Evolutionary conservation across 2,888 invertebrate species (phyloP).

Genomic region (Epinotia demarniana): DNA sequence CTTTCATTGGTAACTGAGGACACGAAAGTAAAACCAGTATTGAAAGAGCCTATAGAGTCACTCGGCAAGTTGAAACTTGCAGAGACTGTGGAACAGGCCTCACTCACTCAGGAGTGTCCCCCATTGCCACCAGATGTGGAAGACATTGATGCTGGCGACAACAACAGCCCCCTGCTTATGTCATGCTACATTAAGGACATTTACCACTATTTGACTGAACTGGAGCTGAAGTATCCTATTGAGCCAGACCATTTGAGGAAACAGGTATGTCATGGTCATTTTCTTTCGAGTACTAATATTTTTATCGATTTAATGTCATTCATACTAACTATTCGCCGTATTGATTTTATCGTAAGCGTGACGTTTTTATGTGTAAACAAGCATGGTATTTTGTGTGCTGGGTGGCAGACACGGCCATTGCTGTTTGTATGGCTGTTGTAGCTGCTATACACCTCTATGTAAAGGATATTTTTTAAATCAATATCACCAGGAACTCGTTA

Average conservation of each 20-base stretch:
- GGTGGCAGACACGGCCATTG: too few relatives aligned
- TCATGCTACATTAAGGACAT: constrained; percentile 96
- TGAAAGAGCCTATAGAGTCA: constrained; percentile 70
- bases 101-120: constrained; percentile 47
- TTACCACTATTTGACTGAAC: constrained; percentile 90
- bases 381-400: too few relatives aligned
- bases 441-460: too few relatives aligned
- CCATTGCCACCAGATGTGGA: constrained; percentile 80
- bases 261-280: constrained; percentile 71
- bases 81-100: constrained; percentile 49
- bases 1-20: constrained; percentile 63
- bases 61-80: constrained; percentile 68
- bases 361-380: too few relatives aligned
- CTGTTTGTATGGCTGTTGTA: too few relatives aligned
- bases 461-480: too few relatives aligned
- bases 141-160: constrained; percentile 91
- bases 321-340: too few relatives aligned
- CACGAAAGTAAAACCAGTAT: constrained; percentile 56
- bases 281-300: neutral
- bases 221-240: constrained; percentile 90
- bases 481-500: too few relatives aligned
- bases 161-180: constrained; percentile 90
- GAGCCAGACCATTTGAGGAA: constrained; percentile 86
- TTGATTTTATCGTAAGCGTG: too few relatives aligned
- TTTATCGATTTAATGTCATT: too few relatives aligned